Conservation (phyloP, 2,888 invertebrate genomes). For the Epistrophe grossulariae region DNA sequence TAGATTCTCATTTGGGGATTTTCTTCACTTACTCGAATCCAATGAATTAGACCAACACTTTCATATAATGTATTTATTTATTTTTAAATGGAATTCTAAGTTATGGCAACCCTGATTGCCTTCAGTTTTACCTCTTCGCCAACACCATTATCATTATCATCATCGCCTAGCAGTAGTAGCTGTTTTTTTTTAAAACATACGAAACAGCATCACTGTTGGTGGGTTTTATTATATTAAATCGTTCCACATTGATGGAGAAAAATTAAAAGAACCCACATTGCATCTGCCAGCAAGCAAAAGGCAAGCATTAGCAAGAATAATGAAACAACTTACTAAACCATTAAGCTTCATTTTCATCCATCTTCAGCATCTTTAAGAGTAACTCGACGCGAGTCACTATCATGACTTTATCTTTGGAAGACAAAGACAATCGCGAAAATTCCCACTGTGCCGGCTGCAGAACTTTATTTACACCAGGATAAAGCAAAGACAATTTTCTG, state of each 20-base stretch:
- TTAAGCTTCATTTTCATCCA: constrained; percentile 59
- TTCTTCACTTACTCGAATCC: too few relatives aligned
- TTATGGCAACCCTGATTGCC: neutral
- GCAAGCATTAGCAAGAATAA: constrained; percentile 55
- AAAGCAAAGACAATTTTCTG: constrained; percentile 35
- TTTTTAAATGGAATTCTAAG: neutral
- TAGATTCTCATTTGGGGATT: too few relatives aligned
- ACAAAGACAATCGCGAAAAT: neutral
- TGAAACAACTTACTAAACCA: constrained; percentile 64
- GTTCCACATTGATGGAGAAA: constrained; percentile 42
- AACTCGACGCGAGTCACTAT: constrained; percentile 17
- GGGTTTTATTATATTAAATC: neutral
- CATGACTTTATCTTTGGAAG: constrained; percentile 43
- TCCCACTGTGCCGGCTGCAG: neutral
- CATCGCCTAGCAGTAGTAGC: neutral
- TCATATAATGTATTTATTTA: neutral
- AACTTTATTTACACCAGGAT: neutral
- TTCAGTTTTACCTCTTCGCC: constrained; percentile 50
- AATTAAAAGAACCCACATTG: constrained; percentile 30
- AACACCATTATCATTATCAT: constrained; percentile 27
- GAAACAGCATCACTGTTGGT: neutral
- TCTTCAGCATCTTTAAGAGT: constrained; percentile 30
- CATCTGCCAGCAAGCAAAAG: constrained; percentile 5
- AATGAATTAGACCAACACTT: too few relatives aligned
- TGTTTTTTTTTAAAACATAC: constrained; percentile 27